Base-by-base conservation (phyloP, 2,113 vertebrate species). In the Nicator chloris region DNA sequence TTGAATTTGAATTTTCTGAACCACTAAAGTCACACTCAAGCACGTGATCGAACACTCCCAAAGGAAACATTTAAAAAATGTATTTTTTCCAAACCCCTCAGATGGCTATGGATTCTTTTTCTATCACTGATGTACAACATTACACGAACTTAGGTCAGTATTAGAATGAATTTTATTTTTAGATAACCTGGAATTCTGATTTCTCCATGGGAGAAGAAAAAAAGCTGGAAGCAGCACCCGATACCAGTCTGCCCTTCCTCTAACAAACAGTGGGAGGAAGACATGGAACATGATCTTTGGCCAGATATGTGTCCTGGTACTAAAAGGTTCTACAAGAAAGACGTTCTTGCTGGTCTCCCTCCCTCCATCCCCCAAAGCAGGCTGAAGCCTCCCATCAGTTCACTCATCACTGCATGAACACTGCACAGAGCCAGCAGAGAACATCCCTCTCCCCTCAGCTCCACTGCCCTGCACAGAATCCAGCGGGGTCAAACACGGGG, bases 361-460 rank as follows among this genome's bases (percentile, higher is more conserved):
- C 6, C 21, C n/a, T 44, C 33, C 24, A 35, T 14, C 2, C 9
- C 21, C 27, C 42, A 80, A 76, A 30, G 9, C 35, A 56, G 77
- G 79, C 0, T 4, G 35, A 79, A 56, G 21, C 39, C 42, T 80
- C 18, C 3, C 2, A 45, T 17, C 18, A n/a, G 27, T 11, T 72
- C 68, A 30, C 27, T 47, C 49, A n/a, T 28, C 2, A 1, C 50
- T 8, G 17, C 42, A 16, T 4, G 3, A 50, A 19, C 50, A 18
- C 53, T 37, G 40, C 49, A 20, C 37, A 54, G n/a, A 7, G 57
- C n/a, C 57, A 73, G 37, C 1, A 23, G 28, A 61, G 31, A 72
- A 9, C 2, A 24, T 9, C 0, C 0, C n/a, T 20, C 9, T 22
- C 31, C 78, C 24, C 5, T 9, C 35, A 20, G 56, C 15, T 20